Base-by-base conservation (phyloP, 2,113 vertebrate genomes). In the Tetrao urogallus region DNA sequence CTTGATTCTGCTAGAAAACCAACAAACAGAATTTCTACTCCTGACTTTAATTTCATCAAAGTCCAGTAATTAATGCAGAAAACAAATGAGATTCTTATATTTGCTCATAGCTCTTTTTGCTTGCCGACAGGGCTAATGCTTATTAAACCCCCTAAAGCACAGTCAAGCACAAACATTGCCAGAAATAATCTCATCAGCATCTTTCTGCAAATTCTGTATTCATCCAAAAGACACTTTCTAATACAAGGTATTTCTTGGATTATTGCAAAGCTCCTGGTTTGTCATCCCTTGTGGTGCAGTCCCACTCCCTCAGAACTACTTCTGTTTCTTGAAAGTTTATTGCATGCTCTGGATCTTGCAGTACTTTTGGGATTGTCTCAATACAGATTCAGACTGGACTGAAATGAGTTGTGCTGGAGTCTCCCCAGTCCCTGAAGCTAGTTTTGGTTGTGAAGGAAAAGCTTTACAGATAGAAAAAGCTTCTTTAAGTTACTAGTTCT, bases 121-220 rank as follows among this genome's bases (percentile, higher is more conserved):
- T 11, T 32, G 10, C 2, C 40, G 30, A 83, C 88, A 70, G 20
- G 6, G 8, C 2, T 0, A 0, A 10, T 19, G 15, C 12, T 48
- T 52, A 48, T 10, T 40, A 72, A 56, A 81, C 22, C 14, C 56
- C 7, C 4, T 73, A 66, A 60, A 92, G 69, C 17, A 61, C 11
- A 48, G 15, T 40, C 10, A 73, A 27, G 6, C 47, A 16, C 2
- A 66, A 58, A 13, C 22, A 58, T 6, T 57, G 7, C 11, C 15
- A 34, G 18, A 73, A 63, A 70, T 12, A 88, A 66, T 8, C 11
- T 74, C 32, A 71, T 12, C 10, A 73, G 8, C 13, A 83, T 42
- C 24, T 8, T 66, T 18, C 40, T 88, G 36, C 30, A 88, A 88
- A 63, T 66, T 75, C 18, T 36, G 14, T n/a, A 63, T 3, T 3